Evolutionary conservation across 2,888 invertebrate genomes (phyloP), one percentile per base, ranked within the genome.

Genomic region (Epinotia ramella): DNA sequence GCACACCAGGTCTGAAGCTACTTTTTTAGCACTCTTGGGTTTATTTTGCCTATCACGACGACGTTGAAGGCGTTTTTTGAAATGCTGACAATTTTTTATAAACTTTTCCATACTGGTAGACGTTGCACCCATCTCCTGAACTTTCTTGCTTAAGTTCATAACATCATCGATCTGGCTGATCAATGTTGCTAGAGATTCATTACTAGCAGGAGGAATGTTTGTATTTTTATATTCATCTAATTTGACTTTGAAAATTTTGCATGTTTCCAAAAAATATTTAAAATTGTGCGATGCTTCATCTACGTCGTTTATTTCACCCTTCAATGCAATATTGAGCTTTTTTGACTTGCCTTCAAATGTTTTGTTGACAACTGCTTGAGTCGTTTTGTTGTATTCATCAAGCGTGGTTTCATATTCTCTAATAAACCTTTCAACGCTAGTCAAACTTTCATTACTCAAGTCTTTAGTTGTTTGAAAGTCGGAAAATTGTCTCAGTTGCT

Each of bases 81-180:
- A 78, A 67, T 81, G 76, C 74, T 85, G 79, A 77, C 87, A 88
- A n/a, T 80, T 78, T 77, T 79, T 78, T 16, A 89, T 82, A 44
- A 87, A 85, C 9, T 82, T 74, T 20, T 87, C 84, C 46, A 85
- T 71, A 53, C 82, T 86, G 0, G 79, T 79, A 0, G 82, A 76
- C 28, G 86, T 74, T 6, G 86, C 68, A 12, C 86, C 84, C 66
- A 78, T 80, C 18, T 81, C 64, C 78, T 84, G 84, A 2, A 82
- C 84, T 79, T 82, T 78, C 72, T 78, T 82, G 40, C 83, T 83
- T 16, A 86, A 63, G 46, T 78, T 73, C 68, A 87, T 83, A 4
- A 84, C 82, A 49, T 83, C 77, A 57, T 85, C 79, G 33, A 87
- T 80, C 59, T 86, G 81, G 33, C 65, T 77, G 2, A 80, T 73